phyloP scores from a whole-genome alignment of 1,140 invertebrate species.

The Drosophila chauvacae region DNA sequence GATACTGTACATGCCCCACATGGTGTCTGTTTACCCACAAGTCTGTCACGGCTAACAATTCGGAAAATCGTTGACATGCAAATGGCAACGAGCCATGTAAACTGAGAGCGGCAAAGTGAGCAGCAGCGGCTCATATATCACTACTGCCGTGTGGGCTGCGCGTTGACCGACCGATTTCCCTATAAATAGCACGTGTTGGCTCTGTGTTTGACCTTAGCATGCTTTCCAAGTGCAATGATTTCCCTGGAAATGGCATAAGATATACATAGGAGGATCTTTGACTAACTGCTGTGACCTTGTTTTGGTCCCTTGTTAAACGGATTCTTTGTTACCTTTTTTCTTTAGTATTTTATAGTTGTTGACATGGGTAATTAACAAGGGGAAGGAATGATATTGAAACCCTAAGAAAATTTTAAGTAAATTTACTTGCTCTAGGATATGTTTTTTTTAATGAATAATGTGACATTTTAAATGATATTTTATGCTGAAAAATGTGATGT shows the following conservation, averaged over 20 bases:
- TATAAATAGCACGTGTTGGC: slow-evolving; percentile 77
- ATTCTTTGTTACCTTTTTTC: slow-evolving; percentile 1
- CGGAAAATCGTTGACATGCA: slow-evolving; percentile 70
- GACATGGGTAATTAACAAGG: slow-evolving; percentile 59
- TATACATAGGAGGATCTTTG: slow-evolving; percentile 25
- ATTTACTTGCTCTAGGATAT: not conserved
- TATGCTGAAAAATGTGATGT: no score
- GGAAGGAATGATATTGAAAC: slow-evolving; percentile 2
- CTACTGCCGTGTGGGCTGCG: slow-evolving; percentile 31
- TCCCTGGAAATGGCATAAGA: slow-evolving; percentile 52
- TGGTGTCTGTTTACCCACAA: slow-evolving; percentile 74
- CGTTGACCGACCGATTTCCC: slow-evolving; percentile 53
- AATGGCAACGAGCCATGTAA: slow-evolving; percentile 74
- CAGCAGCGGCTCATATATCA: slow-evolving; percentile 65
- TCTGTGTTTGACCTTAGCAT: slow-evolving; percentile 66
- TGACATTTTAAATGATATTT: no score
- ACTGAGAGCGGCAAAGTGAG: slow-evolving; percentile 51
- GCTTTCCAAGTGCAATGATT: slow-evolving; percentile 68
- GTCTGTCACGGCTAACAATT: slow-evolving; percentile 60
- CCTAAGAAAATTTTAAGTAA: not conserved
- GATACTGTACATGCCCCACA: slow-evolving; percentile 34
- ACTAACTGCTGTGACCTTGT: slow-evolving; percentile 67
- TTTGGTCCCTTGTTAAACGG: slow-evolving; percentile 5
- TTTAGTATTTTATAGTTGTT: slow-evolving; percentile 51
- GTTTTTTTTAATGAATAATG: no score